Evolutionary conservation across 2,797 vertebrate genomes (phyloP), one percentile per base, ranked within the genome.

Genomic region (Hemibagrus guttatus): DNA sequence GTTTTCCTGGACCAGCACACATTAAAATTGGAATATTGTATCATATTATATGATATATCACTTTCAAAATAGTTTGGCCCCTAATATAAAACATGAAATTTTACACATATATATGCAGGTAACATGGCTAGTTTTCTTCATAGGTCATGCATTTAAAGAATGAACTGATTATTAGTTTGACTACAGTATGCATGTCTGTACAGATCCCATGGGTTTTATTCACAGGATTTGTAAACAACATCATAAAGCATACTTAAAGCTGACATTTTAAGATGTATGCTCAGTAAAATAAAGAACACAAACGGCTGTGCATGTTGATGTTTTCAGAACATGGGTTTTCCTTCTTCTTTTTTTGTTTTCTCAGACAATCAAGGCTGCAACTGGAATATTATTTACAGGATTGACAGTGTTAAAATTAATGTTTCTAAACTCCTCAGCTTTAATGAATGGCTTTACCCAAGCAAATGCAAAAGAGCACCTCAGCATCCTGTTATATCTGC

Each of bases 351-450:
- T 31, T 31, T 72, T 72, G 0, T 46, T 23, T 35, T 4, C 94
- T 91, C 88, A 93, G 90, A 93, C 91, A 93, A 94, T 92, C 94
- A 91, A 89, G 91, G 91, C 93, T 94, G 91, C 95, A 96, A 95
- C 93, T 93, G 93, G 94, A 96, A 94, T 93, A 95, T 95, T 97
- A 97, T 97, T 97, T 97, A 97, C 95, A 91, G 90, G 95, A 94
- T 95, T 95, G 95, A 92, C 94, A 95, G 95, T 91, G 84, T 95
- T 96, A 95, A 97, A 97, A 94, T 96, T 96, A 97, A 97, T 96
- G 96, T 96, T 95, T 92, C 96, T 96, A 94, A 95, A 95, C 94
- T 92, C 85, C 94, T 95, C 88, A 88, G 89, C 94, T 94, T 93
- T 97, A 97, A 97, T 96, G 96, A 97, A 95, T 97, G 95, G 93